Evolutionary conservation across 2,888 invertebrate genomes (phyloP).

Genomic region (Lasioglossum oenotherae): DNA sequence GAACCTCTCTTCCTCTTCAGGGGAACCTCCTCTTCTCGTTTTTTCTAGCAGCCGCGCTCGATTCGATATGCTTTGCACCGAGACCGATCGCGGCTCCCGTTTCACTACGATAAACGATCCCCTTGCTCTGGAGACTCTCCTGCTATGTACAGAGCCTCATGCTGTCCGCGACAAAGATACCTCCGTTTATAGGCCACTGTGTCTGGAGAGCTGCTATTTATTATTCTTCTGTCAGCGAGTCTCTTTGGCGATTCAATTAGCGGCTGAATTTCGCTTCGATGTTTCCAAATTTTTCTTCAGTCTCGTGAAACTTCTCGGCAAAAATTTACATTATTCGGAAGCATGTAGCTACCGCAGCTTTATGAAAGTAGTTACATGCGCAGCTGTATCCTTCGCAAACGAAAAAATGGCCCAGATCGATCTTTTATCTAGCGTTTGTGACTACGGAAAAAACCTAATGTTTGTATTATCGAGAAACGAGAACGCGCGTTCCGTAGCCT

Average conservation of each 20-base stretch:
- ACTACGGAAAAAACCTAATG: too few species aligned
- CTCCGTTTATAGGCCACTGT: not conserved
- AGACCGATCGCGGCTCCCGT: not conserved
- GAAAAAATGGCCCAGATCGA: too few species aligned
- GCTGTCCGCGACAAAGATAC: not conserved
- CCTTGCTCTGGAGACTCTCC: not conserved
- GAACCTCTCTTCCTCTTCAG: not conserved
- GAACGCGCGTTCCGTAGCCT: too few species aligned
- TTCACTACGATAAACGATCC: not conserved
- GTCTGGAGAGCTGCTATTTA: not conserved
- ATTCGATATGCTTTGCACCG: not conserved
- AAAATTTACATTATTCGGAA: too few species aligned
- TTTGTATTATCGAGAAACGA: too few species aligned
- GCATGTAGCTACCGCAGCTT: too few species aligned
- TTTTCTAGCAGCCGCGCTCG: not conserved
- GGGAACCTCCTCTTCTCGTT: not conserved
- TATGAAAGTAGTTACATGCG: too few species aligned
- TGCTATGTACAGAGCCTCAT: not conserved
- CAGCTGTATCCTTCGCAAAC: too few species aligned
- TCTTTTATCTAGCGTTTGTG: too few species aligned
- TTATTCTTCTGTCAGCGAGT: not conserved
- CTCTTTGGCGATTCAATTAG: not conserved
- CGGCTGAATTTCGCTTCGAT: not conserved
- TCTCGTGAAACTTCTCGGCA: not conserved
- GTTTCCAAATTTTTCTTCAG: not conserved